phyloP scores from a whole-genome alignment of 2,113 vertebrate genomes.

The Amphilophus citrinellus region DNA sequence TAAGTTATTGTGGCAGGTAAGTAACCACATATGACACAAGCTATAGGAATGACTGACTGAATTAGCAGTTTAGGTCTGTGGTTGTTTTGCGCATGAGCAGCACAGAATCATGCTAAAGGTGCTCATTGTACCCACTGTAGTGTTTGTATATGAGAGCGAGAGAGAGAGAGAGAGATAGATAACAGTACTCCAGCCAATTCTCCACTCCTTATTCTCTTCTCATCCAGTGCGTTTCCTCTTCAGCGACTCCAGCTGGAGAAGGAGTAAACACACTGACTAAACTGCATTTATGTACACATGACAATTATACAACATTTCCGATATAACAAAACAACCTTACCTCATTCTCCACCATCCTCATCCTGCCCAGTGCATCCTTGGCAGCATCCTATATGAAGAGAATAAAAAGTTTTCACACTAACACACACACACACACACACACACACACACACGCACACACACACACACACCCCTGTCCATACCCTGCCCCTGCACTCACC shows the following conservation, averaged over 20 bases:
- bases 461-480: fast-evolving
- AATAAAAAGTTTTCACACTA: neutral
- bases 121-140: slow-evolving; percentile 29
- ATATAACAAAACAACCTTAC: slow-evolving; percentile 64
- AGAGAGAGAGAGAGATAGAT: neutral
- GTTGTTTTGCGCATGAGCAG: slow-evolving; percentile 29
- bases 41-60: slow-evolving; percentile 13
- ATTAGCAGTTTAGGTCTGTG: slow-evolving; percentile 31
- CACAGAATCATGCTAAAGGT: slow-evolving; percentile 36
- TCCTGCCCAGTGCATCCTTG: slow-evolving; percentile 87
- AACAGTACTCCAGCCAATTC: slow-evolving; percentile 62
- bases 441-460: too few species aligned
- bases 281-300: neutral
- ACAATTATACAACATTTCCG: neutral
- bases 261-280: neutral
- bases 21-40: slow-evolving; percentile 2
- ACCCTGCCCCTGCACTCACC: slow-evolving; percentile 73
- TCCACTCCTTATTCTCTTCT: slow-evolving; percentile 30
- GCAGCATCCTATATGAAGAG: slow-evolving; percentile 84
- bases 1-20: neutral
- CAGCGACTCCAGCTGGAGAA: slow-evolving; percentile 78
- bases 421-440: neutral
- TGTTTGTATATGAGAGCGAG: slow-evolving; percentile 18
- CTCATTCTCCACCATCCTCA: slow-evolving; percentile 89
- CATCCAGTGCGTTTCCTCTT: slow-evolving; percentile 72